Conservation (phyloP, 2,888 invertebrate genomes). For the Graphium colonna region DNA sequence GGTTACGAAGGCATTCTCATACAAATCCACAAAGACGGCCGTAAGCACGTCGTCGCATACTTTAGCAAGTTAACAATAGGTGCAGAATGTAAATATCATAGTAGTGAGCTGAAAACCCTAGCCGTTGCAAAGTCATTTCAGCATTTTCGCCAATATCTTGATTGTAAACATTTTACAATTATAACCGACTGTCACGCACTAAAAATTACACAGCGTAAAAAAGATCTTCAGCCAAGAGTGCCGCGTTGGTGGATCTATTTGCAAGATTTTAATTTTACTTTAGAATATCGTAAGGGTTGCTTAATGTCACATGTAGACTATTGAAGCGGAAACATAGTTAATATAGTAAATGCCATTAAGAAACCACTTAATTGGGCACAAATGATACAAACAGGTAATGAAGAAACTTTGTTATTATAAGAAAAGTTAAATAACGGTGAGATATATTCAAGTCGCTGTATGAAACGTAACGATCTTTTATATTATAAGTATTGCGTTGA, state of each 20-base stretch:
- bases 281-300: conserved; percentile 31
- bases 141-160: conserved; percentile 29
- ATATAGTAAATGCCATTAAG: background rate
- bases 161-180: conserved; percentile 28
- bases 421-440: no score
- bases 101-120: background rate
- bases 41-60: no score
- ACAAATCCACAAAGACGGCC: no score
- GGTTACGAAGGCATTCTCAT: no score
- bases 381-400: conserved; percentile 27
- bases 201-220: conserved; percentile 34
- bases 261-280: conserved; percentile 29
- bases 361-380: conserved; percentile 15
- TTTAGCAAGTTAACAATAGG: no score
- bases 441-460: no score
- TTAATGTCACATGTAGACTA: conserved; percentile 26
- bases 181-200: conserved; percentile 41
- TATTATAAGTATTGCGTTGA: conserved; percentile 24
- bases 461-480: conserved; percentile 23
- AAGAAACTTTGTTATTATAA: no score
- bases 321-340: background rate
- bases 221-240: conserved; percentile 37
- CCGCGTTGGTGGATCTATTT: conserved; percentile 40
- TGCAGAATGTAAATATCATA: no score
- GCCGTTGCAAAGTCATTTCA: conserved; percentile 27